Percentiles rank a stretch among this genome's conserved stretches.
phyloP scores from a whole-genome alignment of 1,140 invertebrate genomes.

The Scaptomyza hsui region DNA sequence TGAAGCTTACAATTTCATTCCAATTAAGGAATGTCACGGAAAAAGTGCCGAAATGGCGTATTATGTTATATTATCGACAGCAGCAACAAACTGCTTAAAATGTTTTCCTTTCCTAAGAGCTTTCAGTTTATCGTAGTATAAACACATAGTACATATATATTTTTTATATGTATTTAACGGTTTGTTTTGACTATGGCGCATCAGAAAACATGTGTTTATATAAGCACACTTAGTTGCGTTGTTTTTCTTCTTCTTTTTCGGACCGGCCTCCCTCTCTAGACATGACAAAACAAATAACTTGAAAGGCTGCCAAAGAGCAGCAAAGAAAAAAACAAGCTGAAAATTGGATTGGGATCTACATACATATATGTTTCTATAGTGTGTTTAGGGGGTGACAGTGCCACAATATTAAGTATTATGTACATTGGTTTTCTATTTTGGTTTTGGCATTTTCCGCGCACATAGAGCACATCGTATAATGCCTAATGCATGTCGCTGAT shows the following conservation, averaged over 20 bases:
- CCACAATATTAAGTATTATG: constrained; percentile 1
- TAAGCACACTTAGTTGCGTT: constrained; percentile 7
- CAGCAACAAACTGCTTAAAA: not conserved
- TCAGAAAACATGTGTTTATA: constrained; percentile 30
- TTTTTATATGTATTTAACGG: constrained; percentile 20
- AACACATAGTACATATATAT: constrained; percentile 16
- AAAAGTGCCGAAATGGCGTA: too few relatives aligned
- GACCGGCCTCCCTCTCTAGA: constrained; percentile 31
- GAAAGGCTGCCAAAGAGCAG: constrained; percentile 29
- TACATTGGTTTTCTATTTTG: constrained; percentile 25
- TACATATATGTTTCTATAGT: not conserved
- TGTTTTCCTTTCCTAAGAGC: not conserved
- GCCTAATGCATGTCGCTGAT: constrained; percentile 52
- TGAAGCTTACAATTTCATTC: too few relatives aligned
- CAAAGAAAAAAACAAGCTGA: not conserved
- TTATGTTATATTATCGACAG: not conserved
- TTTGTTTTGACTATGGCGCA: constrained; percentile 22
- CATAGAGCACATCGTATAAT: constrained; percentile 41
- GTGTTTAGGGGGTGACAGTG: not conserved
- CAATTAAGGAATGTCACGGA: too few relatives aligned
- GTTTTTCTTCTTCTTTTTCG: not conserved
- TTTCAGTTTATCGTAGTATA: not conserved
- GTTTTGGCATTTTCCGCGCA: constrained; percentile 28
- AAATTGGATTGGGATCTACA: constrained; percentile 10
- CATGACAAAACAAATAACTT: constrained; percentile 24